These are phyloP conservation scores for Oncopeltus fasciatus DNA, from an alignment of 1,140 invertebrate genomes.

Conservation along the genomic window DNA sequence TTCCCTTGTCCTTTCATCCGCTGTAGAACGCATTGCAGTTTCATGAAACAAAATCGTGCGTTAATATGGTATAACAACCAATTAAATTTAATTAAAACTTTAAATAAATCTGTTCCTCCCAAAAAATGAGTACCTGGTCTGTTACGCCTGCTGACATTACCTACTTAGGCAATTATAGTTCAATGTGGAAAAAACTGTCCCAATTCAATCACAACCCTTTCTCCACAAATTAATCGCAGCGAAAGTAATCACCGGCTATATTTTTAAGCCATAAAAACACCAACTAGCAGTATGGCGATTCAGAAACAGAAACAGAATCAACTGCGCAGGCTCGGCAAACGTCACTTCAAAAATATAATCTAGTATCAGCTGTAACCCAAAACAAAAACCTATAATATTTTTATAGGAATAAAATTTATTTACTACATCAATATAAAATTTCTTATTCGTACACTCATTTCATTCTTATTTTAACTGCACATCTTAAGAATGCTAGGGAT, in stretches of 20 bases:
- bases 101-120: slow-evolving; percentile 15
- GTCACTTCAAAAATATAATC: background rate
- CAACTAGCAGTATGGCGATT: slow-evolving; percentile 6
- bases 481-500: no score
- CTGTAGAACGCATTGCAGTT: slow-evolving; percentile 34
- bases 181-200: background rate
- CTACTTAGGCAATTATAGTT: slow-evolving; percentile 11
- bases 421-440: no score
- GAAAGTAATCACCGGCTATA: slow-evolving; percentile 14
- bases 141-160: slow-evolving; percentile 34
- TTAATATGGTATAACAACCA: slow-evolving; percentile 2
- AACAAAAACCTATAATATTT: no score
- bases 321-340: background rate
- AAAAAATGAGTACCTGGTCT: slow-evolving; percentile 29
- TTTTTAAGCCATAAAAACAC: slow-evolving; percentile 13
- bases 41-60: background rate
- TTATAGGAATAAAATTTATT: no score
- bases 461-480: no score
- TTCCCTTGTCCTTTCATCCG: slow-evolving; percentile 84
- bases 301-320: background rate
- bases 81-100: background rate
- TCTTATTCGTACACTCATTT: no score
- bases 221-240: background rate
- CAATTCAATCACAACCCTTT: background rate
- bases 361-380: background rate